These are phyloP conservation scores for Venustaconcha ellipsiformis DNA, from an alignment of 1,140 invertebrate species.

Conservation along the genomic window DNA sequence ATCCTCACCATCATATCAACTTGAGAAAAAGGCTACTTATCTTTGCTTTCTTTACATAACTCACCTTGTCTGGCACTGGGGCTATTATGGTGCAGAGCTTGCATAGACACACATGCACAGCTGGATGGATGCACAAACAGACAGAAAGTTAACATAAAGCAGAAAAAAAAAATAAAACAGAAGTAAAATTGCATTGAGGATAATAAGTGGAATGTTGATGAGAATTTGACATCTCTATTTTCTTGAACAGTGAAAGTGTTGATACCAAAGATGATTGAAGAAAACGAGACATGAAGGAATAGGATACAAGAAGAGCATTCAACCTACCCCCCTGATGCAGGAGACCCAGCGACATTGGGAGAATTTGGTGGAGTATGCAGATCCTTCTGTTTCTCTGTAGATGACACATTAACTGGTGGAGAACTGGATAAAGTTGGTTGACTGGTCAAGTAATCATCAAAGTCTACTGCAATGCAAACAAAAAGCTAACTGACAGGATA, in stretches of 20 bases:
- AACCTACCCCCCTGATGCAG: slow-evolving; percentile 28
- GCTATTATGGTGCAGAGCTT: no score
- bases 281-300: background rate
- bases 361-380: slow-evolving; percentile 71
- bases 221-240: background rate
- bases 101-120: no score
- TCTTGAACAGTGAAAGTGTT: background rate
- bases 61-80: no score
- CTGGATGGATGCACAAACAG: no score
- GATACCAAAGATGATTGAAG: background rate
- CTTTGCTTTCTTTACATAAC: no score
- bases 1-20: no score
- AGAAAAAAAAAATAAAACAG: no score
- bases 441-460: slow-evolving; percentile 75
- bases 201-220: background rate
- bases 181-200: background rate
- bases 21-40: no score
- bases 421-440: slow-evolving; percentile 68
- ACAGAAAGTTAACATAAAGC: no score
- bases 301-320: background rate
- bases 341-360: slow-evolving; percentile 68
- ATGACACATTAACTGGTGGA: slow-evolving; percentile 66
- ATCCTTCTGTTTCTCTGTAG: slow-evolving; percentile 69
- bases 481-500: background rate
- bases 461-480: slow-evolving; percentile 76